A percentile compares a stretch with the other conserved stretches of the same genome.
phyloP scores from a whole-genome alignment of 53 echinoderm and acorn worm genomes.

The Stichopus horrens region DNA sequence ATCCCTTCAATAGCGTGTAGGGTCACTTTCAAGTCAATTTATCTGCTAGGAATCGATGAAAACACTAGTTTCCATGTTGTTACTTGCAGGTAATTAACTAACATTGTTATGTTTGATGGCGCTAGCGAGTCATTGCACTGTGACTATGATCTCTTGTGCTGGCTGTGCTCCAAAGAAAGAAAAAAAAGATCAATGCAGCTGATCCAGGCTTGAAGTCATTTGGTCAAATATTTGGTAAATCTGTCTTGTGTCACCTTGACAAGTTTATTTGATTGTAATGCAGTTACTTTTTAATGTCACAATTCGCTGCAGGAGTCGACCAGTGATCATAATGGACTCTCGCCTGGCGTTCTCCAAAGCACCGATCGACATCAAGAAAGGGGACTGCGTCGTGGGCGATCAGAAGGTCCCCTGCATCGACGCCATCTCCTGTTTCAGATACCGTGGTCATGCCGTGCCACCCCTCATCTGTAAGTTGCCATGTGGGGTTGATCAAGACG shows the following conservation, averaged over 20 bases:
- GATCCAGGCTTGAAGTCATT: background rate
- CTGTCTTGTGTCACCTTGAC: background rate
- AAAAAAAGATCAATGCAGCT: no score
- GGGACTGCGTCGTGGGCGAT: slow-evolving; percentile 53
- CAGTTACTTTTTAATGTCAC: background rate
- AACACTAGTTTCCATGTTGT: no score
- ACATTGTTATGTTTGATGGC: no score
- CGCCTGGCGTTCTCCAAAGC: slow-evolving; percentile 52
- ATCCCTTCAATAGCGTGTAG: no score
- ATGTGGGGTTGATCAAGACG: no score
- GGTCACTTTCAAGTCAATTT: no score
- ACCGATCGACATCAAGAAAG: slow-evolving; percentile 74
- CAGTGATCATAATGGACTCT: slow-evolving; percentile 76
- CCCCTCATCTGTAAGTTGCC: slow-evolving; percentile 57
- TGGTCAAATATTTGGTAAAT: background rate
- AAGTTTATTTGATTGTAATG: background rate
- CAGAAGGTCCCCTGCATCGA: slow-evolving; percentile 68
- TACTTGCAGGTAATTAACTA: no score
- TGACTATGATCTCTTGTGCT: no score
- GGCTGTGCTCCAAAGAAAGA: no score
- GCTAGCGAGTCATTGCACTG: no score
- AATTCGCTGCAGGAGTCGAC: slow-evolving; percentile 62
- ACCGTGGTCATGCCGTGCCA: slow-evolving; percentile 68
- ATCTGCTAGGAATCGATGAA: no score
- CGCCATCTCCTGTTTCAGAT: slow-evolving; percentile 68